Conservation (phyloP, 2,888 invertebrate genomes). For the Eremobia ochroleuca region DNA sequence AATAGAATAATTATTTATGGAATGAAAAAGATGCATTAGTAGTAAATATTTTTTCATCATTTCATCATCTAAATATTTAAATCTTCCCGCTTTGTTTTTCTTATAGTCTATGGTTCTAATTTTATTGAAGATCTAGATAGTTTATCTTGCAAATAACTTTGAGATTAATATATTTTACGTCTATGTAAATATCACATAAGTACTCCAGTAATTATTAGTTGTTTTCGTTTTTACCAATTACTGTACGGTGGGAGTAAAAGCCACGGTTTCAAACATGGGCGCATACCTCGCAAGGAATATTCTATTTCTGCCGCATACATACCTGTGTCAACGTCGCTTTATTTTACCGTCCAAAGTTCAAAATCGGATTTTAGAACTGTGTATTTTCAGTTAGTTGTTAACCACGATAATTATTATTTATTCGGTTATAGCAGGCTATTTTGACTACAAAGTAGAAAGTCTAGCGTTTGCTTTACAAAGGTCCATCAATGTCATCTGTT, state of each 20-base stretch:
- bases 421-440: not conserved
- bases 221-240: not conserved
- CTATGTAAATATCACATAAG: not conserved
- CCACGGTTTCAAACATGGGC: constrained; percentile 10
- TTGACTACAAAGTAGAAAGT: not conserved
- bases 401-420: not conserved
- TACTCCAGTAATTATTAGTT: not conserved
- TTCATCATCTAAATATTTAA: not conserved
- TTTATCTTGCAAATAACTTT: not conserved
- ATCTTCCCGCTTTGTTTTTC: constrained; percentile 24
- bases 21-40: not conserved
- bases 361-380: constrained; percentile 14
- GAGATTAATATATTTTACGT: not conserved
- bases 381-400: constrained; percentile 28
- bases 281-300: constrained; percentile 1
- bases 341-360: constrained; percentile 49
- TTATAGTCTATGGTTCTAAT: constrained; percentile 34
- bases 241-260: constrained; percentile 18
- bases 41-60: not conserved
- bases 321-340: constrained; percentile 33
- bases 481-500: not conserved
- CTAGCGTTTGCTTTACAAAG: not conserved
- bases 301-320: constrained; percentile 41
- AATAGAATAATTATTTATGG: not conserved
- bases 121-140: not conserved